These are phyloP conservation scores for Hyperoplus lanceolatus DNA, from an alignment of 2,797 vertebrate species.

Conservation along the genomic window DNA sequence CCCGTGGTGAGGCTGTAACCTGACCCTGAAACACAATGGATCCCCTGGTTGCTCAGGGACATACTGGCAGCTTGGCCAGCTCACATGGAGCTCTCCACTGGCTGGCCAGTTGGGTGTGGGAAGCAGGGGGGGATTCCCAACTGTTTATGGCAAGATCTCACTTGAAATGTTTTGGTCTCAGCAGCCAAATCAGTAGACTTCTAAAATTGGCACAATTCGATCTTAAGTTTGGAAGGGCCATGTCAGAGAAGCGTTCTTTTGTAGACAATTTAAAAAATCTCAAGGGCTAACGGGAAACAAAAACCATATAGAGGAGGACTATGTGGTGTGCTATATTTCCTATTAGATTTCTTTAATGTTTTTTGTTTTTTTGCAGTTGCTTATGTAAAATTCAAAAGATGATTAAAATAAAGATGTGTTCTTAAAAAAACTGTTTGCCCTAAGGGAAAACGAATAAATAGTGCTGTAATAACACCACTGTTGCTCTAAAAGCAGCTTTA, in stretches of 20 bases:
- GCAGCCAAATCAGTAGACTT: constrained; percentile 20
- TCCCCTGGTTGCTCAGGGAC: constrained; percentile 91
- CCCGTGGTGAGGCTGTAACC: constrained; percentile 92
- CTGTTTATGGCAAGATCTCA: constrained; percentile 46
- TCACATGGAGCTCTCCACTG: constrained; percentile 65
- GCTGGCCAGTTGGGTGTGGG: constrained; percentile 64
- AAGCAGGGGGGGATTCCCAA: constrained; percentile 63
- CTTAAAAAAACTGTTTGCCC: background rate
- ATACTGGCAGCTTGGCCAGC: constrained; percentile 75
- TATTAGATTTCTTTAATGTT: background rate
- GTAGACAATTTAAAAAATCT: background rate
- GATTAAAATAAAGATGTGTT: background rate
- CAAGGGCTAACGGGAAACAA: background rate
- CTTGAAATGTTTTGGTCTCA: constrained; percentile 32
- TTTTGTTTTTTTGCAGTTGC: background rate
- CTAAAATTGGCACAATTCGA: background rate
- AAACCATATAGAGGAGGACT: too few relatives aligned
- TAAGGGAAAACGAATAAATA: background rate
- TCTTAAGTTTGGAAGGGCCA: background rate
- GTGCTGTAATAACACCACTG: background rate
- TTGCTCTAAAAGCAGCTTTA: background rate
- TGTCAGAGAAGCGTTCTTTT: background rate
- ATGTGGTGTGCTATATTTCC: background rate
- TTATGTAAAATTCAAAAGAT: background rate
- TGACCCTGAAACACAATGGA: constrained; percentile 92